These are phyloP conservation scores for Seriola rivoliana DNA, from an alignment of 2,113 vertebrate genomes.

Conservation along the genomic window DNA sequence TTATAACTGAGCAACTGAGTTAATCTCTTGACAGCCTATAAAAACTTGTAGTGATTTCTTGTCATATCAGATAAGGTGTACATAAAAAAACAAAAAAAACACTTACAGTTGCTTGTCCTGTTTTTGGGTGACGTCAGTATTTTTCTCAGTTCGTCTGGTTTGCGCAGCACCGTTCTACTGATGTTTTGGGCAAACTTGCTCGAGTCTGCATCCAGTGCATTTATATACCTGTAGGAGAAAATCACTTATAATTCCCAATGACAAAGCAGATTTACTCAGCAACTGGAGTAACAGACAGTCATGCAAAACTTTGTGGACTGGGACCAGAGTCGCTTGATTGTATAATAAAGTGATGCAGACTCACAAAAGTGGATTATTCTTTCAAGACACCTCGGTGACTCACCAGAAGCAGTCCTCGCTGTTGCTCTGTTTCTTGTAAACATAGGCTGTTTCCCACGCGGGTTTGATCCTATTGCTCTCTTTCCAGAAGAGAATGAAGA, in stretches of 20 bases:
- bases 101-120: slow-evolving; percentile 91
- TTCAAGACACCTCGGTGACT: slow-evolving; percentile 48
- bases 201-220: slow-evolving; percentile 86
- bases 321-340: no score
- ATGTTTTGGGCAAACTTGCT: slow-evolving; percentile 78
- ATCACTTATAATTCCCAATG: not conserved
- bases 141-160: slow-evolving; percentile 55
- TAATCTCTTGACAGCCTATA: no score
- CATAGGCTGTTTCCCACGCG: slow-evolving; percentile 86
- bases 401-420: slow-evolving; percentile 94
- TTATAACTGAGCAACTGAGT: no score
- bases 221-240: slow-evolving; percentile 90
- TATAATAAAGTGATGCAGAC: no score
- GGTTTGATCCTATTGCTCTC: slow-evolving; percentile 79
- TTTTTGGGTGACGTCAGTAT: slow-evolving; percentile 59
- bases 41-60: no score
- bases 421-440: slow-evolving; percentile 87
- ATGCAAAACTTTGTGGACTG: no score
- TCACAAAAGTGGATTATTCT: not conserved
- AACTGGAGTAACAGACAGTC: no score
- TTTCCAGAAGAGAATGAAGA: slow-evolving; percentile 89
- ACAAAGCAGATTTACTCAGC: no score
- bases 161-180: slow-evolving; percentile 78
- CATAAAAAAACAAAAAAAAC: not conserved
- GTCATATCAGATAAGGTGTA: no score